These are phyloP conservation scores for Sparidentex hasta DNA, from an alignment of 2,797 vertebrate genomes.

Conservation along the genomic window DNA sequence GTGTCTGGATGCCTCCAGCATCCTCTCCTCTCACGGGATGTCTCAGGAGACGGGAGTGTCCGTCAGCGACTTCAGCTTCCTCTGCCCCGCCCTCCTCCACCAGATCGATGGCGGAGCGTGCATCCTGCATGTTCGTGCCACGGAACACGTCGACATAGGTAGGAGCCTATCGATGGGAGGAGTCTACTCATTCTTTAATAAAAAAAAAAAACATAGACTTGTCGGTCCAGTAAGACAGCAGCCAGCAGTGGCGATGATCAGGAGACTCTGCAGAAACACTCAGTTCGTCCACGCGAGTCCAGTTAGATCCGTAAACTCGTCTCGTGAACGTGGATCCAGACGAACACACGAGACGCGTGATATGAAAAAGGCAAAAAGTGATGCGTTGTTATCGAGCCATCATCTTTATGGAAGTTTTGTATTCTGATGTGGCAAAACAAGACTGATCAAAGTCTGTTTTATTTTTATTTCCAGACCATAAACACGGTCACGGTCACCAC, in stretches of 20 bases:
- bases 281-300: too few relatives aligned
- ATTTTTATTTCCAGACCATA: slow-evolving; percentile 36
- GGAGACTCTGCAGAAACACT: too few relatives aligned
- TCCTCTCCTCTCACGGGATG: slow-evolving; percentile 93
- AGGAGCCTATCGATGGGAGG: neutral
- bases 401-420: neutral
- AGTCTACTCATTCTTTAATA: too few relatives aligned
- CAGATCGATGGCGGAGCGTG: slow-evolving; percentile 93
- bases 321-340: too few relatives aligned
- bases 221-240: too few relatives aligned
- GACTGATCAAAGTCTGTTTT: neutral
- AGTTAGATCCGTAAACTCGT: too few relatives aligned
- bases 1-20: slow-evolving; percentile 92
- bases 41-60: slow-evolving; percentile 83
- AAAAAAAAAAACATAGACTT: too few relatives aligned
- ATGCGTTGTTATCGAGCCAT: too few relatives aligned
- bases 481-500: slow-evolving; percentile 62
- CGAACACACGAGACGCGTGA: too few relatives aligned
- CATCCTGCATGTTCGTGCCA: slow-evolving; percentile 82
- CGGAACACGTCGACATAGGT: slow-evolving; percentile 12
- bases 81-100: slow-evolving; percentile 95
- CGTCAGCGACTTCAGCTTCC: slow-evolving; percentile 89
- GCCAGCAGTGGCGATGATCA: too few relatives aligned
- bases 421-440: neutral
- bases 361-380: too few relatives aligned